Evolutionary conservation across 2,797 vertebrate genomes (phyloP).

Genomic region (Argyrosomus regius): DNA sequence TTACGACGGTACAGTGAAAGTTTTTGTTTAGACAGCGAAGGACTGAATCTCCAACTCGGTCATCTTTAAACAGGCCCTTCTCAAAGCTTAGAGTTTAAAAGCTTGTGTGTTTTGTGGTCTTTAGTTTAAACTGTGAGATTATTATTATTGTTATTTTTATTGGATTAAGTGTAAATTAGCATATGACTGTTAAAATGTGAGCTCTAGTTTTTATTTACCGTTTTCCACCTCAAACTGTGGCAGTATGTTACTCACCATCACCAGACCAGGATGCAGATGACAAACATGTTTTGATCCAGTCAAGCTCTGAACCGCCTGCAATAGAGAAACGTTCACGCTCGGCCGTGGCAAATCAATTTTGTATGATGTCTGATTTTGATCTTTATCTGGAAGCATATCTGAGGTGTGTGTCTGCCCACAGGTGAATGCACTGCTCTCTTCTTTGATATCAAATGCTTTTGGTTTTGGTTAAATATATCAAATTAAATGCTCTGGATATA

Average conservation of each 20-base stretch:
- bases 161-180: slow-evolving; percentile 15
- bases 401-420: slow-evolving; percentile 25
- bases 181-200: slow-evolving; percentile 7
- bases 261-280: slow-evolving; percentile 5
- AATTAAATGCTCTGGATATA: neutral
- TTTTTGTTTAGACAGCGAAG: slow-evolving; percentile 17
- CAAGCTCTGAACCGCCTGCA: slow-evolving; percentile 14
- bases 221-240: neutral
- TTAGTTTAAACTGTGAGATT: slow-evolving; percentile 5
- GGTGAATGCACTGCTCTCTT: slow-evolving; percentile 5
- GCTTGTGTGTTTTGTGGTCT: slow-evolving; percentile 4
- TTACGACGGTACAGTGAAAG: slow-evolving; percentile 1
- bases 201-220: neutral
- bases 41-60: neutral
- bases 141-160: no score
- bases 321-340: slow-evolving; percentile 14
- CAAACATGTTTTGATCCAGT: slow-evolving; percentile 37
- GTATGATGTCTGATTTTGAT: slow-evolving; percentile 27
- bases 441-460: slow-evolving; percentile 11
- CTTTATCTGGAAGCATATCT: slow-evolving; percentile 27
- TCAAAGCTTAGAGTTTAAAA: slow-evolving; percentile 2
- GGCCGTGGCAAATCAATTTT: slow-evolving; percentile 19
- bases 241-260: neutral
- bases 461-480: slow-evolving; percentile 7
- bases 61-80: slow-evolving; percentile 6